Evolutionary conservation across 2,113 vertebrate species (phyloP).

Genomic region (Mesoclemmys tuberculata): DNA sequence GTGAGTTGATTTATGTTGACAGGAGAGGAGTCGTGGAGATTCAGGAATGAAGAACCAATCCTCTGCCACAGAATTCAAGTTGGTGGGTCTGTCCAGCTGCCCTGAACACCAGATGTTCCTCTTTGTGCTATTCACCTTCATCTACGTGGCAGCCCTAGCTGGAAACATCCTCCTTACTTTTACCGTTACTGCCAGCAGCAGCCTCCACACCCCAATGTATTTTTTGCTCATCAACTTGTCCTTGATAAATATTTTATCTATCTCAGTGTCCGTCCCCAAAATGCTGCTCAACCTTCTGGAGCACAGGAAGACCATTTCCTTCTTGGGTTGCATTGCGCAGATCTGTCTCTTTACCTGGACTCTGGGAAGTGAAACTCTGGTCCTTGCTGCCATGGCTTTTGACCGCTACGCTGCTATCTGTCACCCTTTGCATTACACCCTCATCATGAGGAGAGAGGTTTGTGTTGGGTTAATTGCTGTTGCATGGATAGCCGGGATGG

Average conservation of each 20-base stretch:
- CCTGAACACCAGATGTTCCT: slow-evolving; percentile 4
- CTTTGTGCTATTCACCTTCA: slow-evolving; percentile 20
- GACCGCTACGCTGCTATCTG: neutral
- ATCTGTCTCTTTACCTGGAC: slow-evolving; percentile 34
- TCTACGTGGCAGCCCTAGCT: neutral
- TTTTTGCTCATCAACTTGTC: slow-evolving; percentile 43
- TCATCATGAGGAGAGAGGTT: neutral
- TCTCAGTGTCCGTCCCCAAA: slow-evolving; percentile 2
- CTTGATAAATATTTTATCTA: slow-evolving; percentile 12
- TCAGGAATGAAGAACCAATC: neutral
- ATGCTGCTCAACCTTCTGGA: neutral
- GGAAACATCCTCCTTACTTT: neutral
- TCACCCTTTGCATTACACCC: neutral
- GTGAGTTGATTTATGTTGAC: too few relatives aligned
- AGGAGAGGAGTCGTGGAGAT: too few relatives aligned
- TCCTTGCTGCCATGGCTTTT: slow-evolving; percentile 4
- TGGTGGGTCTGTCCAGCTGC: neutral
- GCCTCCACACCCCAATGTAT: slow-evolving; percentile 35
- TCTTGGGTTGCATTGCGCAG: neutral
- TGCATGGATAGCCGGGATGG: slow-evolving; percentile 10
- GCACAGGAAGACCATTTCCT: neutral
- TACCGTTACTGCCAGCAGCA: neutral
- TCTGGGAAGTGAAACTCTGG: slow-evolving; percentile 12
- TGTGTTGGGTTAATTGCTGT: neutral
- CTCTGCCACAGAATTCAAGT: neutral